Percentiles rank a stretch among this genome's conserved stretches.
These are phyloP conservation scores for Sepiola atlantica DNA, from an alignment of 2,888 invertebrate genomes.

Conservation along the genomic window DNA sequence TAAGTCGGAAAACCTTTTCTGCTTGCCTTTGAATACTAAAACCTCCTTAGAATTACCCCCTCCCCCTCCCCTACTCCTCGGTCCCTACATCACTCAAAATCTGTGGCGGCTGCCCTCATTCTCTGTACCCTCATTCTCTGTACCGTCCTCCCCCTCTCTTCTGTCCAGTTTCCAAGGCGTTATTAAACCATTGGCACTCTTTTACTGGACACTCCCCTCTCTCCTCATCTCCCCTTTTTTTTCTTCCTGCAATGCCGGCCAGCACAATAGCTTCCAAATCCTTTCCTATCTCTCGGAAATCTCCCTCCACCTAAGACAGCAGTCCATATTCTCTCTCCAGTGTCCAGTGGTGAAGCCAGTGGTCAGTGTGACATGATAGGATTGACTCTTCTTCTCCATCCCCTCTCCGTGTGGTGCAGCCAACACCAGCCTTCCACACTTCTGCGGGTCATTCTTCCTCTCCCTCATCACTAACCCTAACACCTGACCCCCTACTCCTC, in stretches of 20 bases:
- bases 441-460: neutral
- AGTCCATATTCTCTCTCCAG: neutral
- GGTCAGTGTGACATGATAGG: neutral
- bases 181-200: neutral
- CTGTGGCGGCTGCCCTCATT: neutral
- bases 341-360: neutral
- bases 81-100: neutral
- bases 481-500: too few species aligned
- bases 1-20: neutral
- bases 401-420: too few species aligned
- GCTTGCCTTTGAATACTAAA: neutral
- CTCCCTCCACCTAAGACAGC: neutral
- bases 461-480: neutral
- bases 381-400: neutral
- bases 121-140: neutral
- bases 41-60: neutral
- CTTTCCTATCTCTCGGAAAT: neutral
- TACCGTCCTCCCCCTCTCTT: neutral
- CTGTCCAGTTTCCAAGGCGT: neutral
- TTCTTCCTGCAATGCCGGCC: neutral
- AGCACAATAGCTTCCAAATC: slow-evolving; percentile 5
- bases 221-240: neutral
- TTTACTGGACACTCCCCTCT: neutral
- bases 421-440: too few species aligned
- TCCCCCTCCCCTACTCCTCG: neutral